Base-by-base conservation (phyloP, 2,888 invertebrate genomes). In the Agrotis puta region DNA sequence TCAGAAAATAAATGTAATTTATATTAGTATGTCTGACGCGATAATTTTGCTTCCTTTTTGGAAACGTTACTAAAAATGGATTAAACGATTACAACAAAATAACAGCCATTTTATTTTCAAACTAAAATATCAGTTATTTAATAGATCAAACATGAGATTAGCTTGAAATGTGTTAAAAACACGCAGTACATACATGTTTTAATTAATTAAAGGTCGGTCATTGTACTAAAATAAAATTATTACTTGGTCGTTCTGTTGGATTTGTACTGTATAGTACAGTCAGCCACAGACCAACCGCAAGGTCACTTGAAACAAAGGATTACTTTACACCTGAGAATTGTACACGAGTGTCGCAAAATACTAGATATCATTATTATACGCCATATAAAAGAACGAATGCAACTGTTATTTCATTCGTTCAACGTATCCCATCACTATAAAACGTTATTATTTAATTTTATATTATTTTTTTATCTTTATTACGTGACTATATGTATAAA, bases 231-330 rank as follows among this genome's bases (percentile, higher is more conserved):
- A 80, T 83, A 74, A n/a, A n/a, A 78, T 66, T 47, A 58, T 68
- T 54, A 77, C 70, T 77, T 59, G 47, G 24, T 61, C 48, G 47
- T 67, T 68, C 39, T 56, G 51, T 50, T 69, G 24, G 54, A 48
- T 50, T 57, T 20, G 43, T 57, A 43, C 43, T 64, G 48, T 59
- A 51, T 54, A 53, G 51, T 51, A 65, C 53, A 66, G 61, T 61
- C 61, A n/a, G 71, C 82, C 83, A 67, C 77, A 73, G 67, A 45
- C 58, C 64, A 62, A 85, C 87, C 88, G 71, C 88, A 84, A 88
- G 86, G 86, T 78, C 81, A 74, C 59, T 58, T 69, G 53, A 76
- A 79, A 84, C 84, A 85, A 83, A 82, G 82, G 80, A 85, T 85
- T 81, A 74, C 9, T 79, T 86, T 85, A 87, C 88, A 79, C 76